A percentile compares a stretch with the other conserved stretches of the same genome.
Conservation (phyloP, 2,113 vertebrate genomes). For the pig (Sus scrofa) region DNA sequence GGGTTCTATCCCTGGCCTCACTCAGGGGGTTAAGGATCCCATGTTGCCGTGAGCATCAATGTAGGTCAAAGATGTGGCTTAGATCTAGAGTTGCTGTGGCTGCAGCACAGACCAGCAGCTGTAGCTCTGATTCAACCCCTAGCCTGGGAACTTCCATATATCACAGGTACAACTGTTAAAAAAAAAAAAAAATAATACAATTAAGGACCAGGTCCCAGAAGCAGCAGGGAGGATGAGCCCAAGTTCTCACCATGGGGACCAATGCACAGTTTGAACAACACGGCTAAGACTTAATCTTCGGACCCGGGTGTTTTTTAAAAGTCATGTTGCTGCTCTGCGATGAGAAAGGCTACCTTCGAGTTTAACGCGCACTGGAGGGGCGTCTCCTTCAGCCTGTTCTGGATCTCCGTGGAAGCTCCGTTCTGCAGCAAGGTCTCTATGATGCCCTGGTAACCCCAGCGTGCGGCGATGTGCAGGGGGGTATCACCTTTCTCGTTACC, state of each 20-base stretch:
- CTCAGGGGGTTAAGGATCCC: no score
- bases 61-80: no score
- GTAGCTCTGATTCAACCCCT: no score
- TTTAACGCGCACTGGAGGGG: constrained; percentile 95
- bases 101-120: no score
- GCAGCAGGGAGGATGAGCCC: not conserved
- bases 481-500: constrained; percentile 98
- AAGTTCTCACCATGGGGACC: not conserved
- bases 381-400: constrained; percentile 93
- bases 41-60: no score
- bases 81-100: no score
- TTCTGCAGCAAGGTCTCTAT: constrained; percentile 96
- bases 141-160: no score
- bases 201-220: not conserved
- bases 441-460: constrained; percentile 98
- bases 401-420: constrained; percentile 90
- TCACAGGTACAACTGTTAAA: no score
- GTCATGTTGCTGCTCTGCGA: not conserved
- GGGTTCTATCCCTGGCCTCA: no score
- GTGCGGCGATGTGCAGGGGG: constrained; percentile 94
- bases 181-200: no score
- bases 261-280: not conserved
- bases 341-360: constrained; percentile 91
- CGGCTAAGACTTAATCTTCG: not conserved
- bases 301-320: not conserved